Evolutionary conservation across 2,113 vertebrate species (phyloP), one percentile per base, ranked within the genome.

Genomic region (Terrapene triunguis): DNA sequence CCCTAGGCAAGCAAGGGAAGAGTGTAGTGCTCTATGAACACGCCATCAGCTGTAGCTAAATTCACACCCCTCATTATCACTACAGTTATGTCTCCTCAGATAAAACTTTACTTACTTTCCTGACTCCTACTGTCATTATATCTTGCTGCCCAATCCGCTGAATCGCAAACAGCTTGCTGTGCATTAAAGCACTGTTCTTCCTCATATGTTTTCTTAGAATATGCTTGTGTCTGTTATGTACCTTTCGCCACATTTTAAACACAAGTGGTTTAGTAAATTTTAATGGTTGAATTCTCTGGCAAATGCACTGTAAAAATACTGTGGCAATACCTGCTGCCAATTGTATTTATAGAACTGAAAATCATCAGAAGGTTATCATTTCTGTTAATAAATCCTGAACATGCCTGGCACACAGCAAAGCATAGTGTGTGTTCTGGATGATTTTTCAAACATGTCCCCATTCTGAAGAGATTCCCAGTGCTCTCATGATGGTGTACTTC

Each of bases 171-270:
- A 85, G 2, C 12, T 82, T 57, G 8, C 78, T 44, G 90, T 47
- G 5, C 3, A 2, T 48, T 83, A 65, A 83, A 89, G 54, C 16
- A 19, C 3, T 53, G 3, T 12, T 44, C 13, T 3, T 91, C 38
- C 27, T 96, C 54, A 22, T n/a, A n/a, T 5, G 1, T 93, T 89
- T 90, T 89, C 1, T 81, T 78, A 92, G 13, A 84, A 84, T 0
- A 0, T 10, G 35, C 38, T 78, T 47, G 11, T 44, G 74, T 32
- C 1, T 53, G 42, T 47, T 1, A 2, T 81, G 17, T 51, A 47
- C 53, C 93, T 93, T 85, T 79, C 42, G 24, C 74, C 22, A n/a
- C 19, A 22, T 87, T 88, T 29, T 57, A 92, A 96, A 87, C 50
- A 50, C 3, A 79, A 85, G 7, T 0, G 24, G 32, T 65, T 88